A percentile compares a stretch with the other conserved stretches of the same genome.
Evolutionary conservation across 2,797 vertebrate genomes (phyloP).

Genomic region (Huso huso): DNA sequence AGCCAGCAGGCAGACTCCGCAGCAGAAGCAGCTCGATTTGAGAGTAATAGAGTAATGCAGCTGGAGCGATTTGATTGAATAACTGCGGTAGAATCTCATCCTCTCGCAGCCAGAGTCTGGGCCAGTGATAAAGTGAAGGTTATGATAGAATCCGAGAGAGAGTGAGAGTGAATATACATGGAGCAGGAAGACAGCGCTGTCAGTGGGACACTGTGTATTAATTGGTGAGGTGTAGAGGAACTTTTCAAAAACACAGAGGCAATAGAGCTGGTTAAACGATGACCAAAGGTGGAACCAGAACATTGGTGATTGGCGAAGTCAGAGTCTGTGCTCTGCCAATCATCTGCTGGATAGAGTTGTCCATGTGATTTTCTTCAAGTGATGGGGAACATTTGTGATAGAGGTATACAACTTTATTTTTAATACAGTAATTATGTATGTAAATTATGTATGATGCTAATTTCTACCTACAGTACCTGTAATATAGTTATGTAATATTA

Average conservation of each 20-base stretch:
- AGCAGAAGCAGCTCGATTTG: constrained; percentile 29
- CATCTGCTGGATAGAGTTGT: constrained; percentile 32
- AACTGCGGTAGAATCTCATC: constrained; percentile 66
- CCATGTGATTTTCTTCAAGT: constrained; percentile 51
- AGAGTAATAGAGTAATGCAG: constrained; percentile 70
- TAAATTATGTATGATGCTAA: no score
- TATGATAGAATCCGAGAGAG: constrained; percentile 25
- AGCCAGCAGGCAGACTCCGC: constrained; percentile 21
- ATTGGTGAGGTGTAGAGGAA: constrained; percentile 16
- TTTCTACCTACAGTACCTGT: no score
- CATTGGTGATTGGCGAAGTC: constrained; percentile 44
- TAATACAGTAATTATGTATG: no score
- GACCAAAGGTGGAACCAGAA: constrained; percentile 21
- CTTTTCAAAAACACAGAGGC: constrained; percentile 22
- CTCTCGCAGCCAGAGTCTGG: constrained; percentile 22
- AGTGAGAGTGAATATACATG: constrained; percentile 47
- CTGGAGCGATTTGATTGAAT: constrained; percentile 76
- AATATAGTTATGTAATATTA: no score
- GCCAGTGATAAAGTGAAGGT: constrained; percentile 6
- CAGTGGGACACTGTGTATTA: constrained; percentile 10
- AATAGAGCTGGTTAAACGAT: constrained; percentile 21
- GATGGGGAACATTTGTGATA: constrained; percentile 94
- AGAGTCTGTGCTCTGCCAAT: constrained; percentile 38
- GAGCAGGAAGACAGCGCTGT: constrained; percentile 50
- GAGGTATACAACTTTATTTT: constrained; percentile 64